Evolutionary conservation across 2,888 invertebrate species (phyloP), one percentile per base, ranked within the genome.

Genomic region (Mimachlamys varia): DNA sequence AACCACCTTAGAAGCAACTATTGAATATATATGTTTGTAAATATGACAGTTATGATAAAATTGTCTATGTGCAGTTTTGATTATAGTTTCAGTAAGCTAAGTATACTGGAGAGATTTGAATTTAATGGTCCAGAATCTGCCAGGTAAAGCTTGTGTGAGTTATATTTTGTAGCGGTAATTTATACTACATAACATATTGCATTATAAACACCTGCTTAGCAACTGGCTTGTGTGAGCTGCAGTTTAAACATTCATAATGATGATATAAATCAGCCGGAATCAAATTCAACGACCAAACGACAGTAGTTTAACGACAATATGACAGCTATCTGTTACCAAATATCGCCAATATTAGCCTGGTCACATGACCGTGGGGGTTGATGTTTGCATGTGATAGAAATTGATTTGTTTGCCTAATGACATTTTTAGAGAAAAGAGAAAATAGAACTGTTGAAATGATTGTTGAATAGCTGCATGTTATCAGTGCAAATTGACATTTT

Each of bases 231-330:
- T 15, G 12, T 33, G 27, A 33, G 76, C 76, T 76, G 27, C n/a
- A 22, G 62, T n/a, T 76, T 76, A 76, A 76, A 76, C n/a, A 62
- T 22, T n/a, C n/a, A 62, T 33, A 76, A 33, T 76, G 76, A 76
- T 1, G 27, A 27, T 33, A 76, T 76, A 76, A 58, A 58, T 58
- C 58, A 58, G 19, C 44, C 44, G 7, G 44, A 7, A 44, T n/a
- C 62, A n/a, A 62, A n/a, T 22, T 53, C 12, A 53, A 13, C 53
- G n/a, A n/a, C n/a, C n/a, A n/a, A n/a, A n/a, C n/a, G n/a, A n/a
- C n/a, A n/a, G n/a, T n/a, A n/a, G n/a, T n/a, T n/a, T n/a, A n/a
- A n/a, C n/a, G n/a, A 13, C 13, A 7, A 53, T n/a, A 62, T 62
- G 62, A 62, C 62, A 62, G 22, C 17, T 17, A 22, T 62, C 22